Percentiles rank a stretch among this genome's conserved stretches.
These are phyloP conservation scores for Zingel zingel DNA, from an alignment of 2,113 vertebrate genomes.

Conservation along the genomic window DNA sequence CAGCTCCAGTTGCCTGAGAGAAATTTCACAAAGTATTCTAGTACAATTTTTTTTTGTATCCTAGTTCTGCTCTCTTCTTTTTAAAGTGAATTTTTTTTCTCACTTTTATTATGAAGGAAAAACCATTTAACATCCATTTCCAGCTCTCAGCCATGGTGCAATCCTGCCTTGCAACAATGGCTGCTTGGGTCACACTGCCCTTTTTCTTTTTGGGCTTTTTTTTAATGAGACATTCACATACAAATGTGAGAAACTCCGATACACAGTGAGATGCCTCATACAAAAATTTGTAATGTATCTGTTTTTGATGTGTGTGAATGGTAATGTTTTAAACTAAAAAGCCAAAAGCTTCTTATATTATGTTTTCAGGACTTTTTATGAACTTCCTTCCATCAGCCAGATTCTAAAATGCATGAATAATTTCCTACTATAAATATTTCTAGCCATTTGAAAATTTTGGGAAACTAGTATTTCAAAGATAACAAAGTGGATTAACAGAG, in stretches of 20 bases:
- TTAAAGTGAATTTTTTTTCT: not conserved
- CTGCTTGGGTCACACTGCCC: slow-evolving; percentile 19
- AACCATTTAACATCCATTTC: slow-evolving; percentile 25
- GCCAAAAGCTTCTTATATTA: not conserved
- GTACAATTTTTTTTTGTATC: not conserved
- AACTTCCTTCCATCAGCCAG: not conserved
- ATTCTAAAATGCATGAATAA: not conserved
- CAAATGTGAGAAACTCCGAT: not conserved
- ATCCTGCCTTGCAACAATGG: slow-evolving; percentile 8
- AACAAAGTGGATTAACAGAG: slow-evolving; percentile 38
- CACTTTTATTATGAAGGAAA: slow-evolving; percentile 16
- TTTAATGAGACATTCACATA: not conserved
- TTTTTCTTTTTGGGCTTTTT: slow-evolving; percentile 15
- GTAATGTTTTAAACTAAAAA: not conserved
- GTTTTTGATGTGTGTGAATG: not conserved
- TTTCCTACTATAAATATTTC: slow-evolving; percentile 1
- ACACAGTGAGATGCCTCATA: not conserved
- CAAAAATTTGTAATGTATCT: not conserved
- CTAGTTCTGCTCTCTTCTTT: not conserved
- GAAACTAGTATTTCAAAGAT: slow-evolving; percentile 34
- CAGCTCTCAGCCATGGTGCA: not conserved
- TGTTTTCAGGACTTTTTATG: not conserved
- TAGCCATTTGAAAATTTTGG: slow-evolving; percentile 15
- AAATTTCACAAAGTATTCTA: slow-evolving; percentile 22
- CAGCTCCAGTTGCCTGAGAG: slow-evolving; percentile 1